phyloP scores from a whole-genome alignment of 2,113 vertebrate species.

The Rhabdornis inornatus region DNA sequence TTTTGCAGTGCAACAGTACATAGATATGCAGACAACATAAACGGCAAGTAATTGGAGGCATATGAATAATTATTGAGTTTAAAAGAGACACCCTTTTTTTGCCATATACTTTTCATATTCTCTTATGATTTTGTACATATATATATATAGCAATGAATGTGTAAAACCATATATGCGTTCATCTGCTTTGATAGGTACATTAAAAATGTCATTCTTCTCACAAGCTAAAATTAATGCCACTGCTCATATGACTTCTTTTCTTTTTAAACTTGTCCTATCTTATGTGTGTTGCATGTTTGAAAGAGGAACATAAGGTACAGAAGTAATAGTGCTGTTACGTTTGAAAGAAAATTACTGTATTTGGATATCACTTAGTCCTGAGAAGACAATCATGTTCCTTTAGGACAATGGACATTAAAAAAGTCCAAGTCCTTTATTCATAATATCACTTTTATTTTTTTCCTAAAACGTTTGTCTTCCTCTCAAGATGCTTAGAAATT shows the following conservation, averaged over 20 bases:
- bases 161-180: neutral
- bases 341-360: neutral
- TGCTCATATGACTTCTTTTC: neutral
- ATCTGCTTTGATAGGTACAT: neutral
- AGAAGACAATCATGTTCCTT: neutral
- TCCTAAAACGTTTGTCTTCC: neutral
- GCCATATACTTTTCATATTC: neutral
- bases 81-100: neutral
- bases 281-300: neutral
- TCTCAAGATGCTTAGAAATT: neutral
- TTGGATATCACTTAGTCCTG: neutral
- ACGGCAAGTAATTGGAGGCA: neutral
- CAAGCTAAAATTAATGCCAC: neutral
- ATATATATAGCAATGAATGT: neutral
- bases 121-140: neutral
- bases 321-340: neutral
- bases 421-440: neutral
- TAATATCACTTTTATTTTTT: neutral
- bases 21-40: neutral
- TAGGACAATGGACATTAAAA: neutral
- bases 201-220: neutral
- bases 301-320: neutral
- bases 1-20: neutral
- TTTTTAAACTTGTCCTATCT: neutral
- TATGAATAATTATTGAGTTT: neutral